Base-by-base conservation (phyloP, 2,888 invertebrate species). In the Agelastica alni region DNA sequence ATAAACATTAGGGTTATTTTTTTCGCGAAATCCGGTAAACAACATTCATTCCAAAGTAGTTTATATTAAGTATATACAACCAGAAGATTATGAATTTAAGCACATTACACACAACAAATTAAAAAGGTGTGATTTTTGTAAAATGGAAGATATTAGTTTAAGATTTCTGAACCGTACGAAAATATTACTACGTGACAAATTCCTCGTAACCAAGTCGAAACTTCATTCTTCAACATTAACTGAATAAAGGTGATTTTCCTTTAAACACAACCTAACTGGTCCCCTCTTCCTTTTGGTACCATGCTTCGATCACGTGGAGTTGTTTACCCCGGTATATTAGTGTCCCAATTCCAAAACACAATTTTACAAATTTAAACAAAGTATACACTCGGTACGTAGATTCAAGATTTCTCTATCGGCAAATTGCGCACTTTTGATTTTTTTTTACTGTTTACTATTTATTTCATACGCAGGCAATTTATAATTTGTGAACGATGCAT, bases 281-380 rank as follows among this genome's bases (percentile, higher is more conserved):
- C 53, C 58, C 65, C 63, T 67, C 67, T 65, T 62, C 63, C 52
- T 44, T 26, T 47, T 41, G 26, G 53, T 53, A 61, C 64, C 75
- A 75, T 73, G 75, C 74, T 66, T 65, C 60, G 61, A 70, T 76
- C 76, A 76, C 76, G 74, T 76, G 76, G 64, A 66, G 59, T 70
- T 74, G 70, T 76, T 75, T 70, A 73, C 70, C 60, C n/a, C 61
- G 63, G 60, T 58, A 58, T 52, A 41, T 44, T 26, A 6, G 14
- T 31, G 41, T 37, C 30, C 39, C 26, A 36, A 48, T 53, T 14
- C 7, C 42, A 43, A 16, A 18, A 37, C n/a, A 17, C 10, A 18
- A 39, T 20, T n/a, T 39, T 4, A 12, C 10, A 39, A 39, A 7
- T 26, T 26, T 26, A 7, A 26, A 26, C 12, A 18, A 39, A 20